phyloP scores from a whole-genome alignment of 2,888 invertebrate genomes.

The Eristalis tenax region DNA sequence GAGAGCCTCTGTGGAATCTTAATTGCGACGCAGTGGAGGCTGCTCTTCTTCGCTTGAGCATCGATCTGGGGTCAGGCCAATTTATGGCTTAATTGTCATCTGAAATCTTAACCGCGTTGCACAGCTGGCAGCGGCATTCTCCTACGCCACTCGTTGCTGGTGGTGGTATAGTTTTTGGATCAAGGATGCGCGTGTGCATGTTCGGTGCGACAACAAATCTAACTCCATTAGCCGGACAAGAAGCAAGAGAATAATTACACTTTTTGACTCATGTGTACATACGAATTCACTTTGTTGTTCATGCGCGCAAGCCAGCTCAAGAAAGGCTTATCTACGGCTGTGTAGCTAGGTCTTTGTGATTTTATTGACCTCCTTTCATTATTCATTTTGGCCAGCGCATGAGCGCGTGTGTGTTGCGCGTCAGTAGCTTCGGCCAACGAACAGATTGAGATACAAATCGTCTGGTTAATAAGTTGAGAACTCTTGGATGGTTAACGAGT shows the following conservation, averaged over 20 bases:
- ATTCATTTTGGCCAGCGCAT: conserved; percentile 25
- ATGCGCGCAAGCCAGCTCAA: not conserved
- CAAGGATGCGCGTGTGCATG: conserved; percentile 56
- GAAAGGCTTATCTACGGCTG: conserved; percentile 18
- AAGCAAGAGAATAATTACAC: not conserved
- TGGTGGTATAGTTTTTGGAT: conserved; percentile 44
- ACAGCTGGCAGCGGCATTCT: conserved; percentile 18
- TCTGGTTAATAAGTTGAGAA: conserved; percentile 33
- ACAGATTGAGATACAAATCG: conserved; percentile 52
- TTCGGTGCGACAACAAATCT: not conserved
- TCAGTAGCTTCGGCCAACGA: not conserved
- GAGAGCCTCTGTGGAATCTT: conserved; percentile 45
- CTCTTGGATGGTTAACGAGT: conserved; percentile 56
- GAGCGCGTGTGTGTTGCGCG: not conserved
- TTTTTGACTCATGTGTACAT: not conserved
- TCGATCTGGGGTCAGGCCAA: conserved; percentile 47
- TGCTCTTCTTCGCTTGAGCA: conserved; percentile 42
- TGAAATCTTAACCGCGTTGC: conserved; percentile 16
- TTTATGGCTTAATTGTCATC: too few species aligned
- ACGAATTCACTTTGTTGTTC: conserved; percentile 1
- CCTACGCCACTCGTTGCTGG: conserved; percentile 25
- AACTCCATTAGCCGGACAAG: not conserved
- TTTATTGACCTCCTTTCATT: conserved; percentile 68
- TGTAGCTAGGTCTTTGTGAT: conserved; percentile 39
- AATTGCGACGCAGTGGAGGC: conserved; percentile 39